These are phyloP conservation scores for Homarus gammarus DNA, from an alignment of 2,888 invertebrate genomes.

Conservation along the genomic window DNA sequence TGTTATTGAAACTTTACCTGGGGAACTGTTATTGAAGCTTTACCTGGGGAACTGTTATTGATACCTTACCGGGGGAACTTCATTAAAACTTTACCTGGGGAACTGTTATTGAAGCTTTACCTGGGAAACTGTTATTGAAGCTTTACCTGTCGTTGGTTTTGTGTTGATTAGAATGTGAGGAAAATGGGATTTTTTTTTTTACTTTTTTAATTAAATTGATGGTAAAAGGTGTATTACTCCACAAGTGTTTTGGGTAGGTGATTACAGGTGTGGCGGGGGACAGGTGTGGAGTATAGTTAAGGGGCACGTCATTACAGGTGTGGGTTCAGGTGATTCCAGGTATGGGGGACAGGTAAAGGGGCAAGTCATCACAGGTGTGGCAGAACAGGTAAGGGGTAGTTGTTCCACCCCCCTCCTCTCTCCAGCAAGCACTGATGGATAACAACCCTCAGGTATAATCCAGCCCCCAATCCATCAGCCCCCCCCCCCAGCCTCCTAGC, in stretches of 20 bases:
- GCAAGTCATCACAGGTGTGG: neutral
- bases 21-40: neutral
- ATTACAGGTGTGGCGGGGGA: neutral
- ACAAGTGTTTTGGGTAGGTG: neutral
- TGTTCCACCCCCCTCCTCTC: neutral
- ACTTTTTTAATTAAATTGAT: neutral
- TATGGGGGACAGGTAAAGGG: neutral
- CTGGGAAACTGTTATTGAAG: too few relatives aligned
- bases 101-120: too few relatives aligned
- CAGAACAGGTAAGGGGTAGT: neutral
- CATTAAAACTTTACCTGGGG: too few relatives aligned
- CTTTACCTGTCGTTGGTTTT: neutral
- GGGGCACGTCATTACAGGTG: neutral
- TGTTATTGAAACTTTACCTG: too few relatives aligned
- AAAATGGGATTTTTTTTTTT: neutral
- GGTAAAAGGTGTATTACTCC: neutral
- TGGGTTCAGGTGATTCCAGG: neutral
- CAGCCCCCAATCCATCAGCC: too few relatives aligned
- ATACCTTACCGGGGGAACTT: too few relatives aligned
- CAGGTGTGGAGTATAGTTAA: neutral
- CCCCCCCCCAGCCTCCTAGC: too few relatives aligned
- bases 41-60: too few relatives aligned
- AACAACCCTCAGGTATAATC: neutral
- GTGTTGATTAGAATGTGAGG: neutral
- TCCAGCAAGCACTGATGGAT: slow-evolving; percentile 1